Percentiles rank a stretch among this genome's conserved stretches.
These are phyloP conservation scores for Antrozous pallidus DNA, from an alignment of 2,797 vertebrate genomes.

Conservation along the genomic window DNA sequence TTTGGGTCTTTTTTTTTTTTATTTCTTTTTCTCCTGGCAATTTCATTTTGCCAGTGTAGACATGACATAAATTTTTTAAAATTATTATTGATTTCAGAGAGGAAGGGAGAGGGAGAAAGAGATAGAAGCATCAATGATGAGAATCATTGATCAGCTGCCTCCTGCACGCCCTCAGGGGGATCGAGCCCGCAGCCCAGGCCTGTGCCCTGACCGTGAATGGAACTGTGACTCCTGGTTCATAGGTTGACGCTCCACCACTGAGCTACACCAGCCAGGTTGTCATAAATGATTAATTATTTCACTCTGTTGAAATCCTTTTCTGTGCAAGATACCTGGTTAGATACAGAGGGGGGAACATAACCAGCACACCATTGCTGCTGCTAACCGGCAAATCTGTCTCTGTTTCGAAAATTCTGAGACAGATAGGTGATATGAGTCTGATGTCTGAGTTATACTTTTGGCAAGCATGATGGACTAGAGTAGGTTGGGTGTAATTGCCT, in stretches of 20 bases:
- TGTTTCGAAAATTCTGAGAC: neutral
- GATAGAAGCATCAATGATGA: too few relatives aligned
- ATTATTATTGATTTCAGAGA: neutral
- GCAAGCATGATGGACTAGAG: neutral
- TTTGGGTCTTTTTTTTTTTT: neutral
- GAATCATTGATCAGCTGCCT: too few relatives aligned
- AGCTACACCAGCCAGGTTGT: too few relatives aligned
- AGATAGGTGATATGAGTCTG: neutral
- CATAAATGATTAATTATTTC: neutral
- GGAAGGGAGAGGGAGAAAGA: too few relatives aligned
- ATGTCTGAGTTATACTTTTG: neutral
- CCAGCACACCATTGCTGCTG: neutral
- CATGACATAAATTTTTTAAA: neutral
- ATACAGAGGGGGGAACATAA: neutral
- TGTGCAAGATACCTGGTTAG: neutral
- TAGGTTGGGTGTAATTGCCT: neutral
- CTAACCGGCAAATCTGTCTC: neutral
- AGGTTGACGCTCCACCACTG: too few relatives aligned
- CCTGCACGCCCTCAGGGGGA: too few relatives aligned
- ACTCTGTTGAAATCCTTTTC: neutral
- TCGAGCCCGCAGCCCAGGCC: too few relatives aligned
- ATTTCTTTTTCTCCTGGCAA: constrained; percentile 4
- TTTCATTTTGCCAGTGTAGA: neutral
- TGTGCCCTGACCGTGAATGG: too few relatives aligned
- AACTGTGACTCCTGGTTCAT: too few relatives aligned